Conservation (phyloP, 2,888 invertebrate species). For the Dendrolimus pini region DNA sequence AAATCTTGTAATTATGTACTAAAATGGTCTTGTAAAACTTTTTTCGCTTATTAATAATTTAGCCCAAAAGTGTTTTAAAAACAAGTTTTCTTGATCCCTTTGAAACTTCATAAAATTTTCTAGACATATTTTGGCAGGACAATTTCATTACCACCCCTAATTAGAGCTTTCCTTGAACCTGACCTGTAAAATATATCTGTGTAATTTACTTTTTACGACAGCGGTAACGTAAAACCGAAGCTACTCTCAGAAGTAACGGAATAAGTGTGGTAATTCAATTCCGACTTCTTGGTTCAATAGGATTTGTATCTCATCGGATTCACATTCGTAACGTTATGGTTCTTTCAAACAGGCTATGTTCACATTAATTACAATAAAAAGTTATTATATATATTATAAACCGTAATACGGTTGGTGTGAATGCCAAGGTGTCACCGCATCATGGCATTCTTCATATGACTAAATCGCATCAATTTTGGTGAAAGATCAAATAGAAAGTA, state of each 20-base stretch:
- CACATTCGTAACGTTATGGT: neutral
- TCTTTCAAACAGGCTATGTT: too few relatives aligned
- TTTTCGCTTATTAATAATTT: neutral
- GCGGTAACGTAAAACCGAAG: neutral
- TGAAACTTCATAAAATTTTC: neutral
- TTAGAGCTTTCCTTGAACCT: neutral
- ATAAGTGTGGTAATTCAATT: neutral
- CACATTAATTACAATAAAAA: too few relatives aligned
- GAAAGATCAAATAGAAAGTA: too few relatives aligned
- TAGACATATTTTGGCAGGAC: neutral
- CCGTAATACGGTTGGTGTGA: too few relatives aligned
- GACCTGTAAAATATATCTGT: constrained; percentile 2
- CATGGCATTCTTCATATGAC: too few relatives aligned
- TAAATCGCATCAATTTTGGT: too few relatives aligned
- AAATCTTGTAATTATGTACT: too few relatives aligned
- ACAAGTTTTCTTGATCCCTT: neutral
- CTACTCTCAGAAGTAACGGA: neutral
- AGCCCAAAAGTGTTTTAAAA: neutral
- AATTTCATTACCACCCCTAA: neutral
- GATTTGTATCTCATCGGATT: neutral
- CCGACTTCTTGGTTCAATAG: neutral
- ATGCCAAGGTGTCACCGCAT: too few relatives aligned
- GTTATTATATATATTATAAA: too few relatives aligned
- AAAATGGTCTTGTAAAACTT: too few relatives aligned
- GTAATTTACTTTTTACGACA: constrained; percentile 4